These are phyloP conservation scores for Pterostichus madidus DNA, from an alignment of 2,888 invertebrate species.

Conservation along the genomic window DNA sequence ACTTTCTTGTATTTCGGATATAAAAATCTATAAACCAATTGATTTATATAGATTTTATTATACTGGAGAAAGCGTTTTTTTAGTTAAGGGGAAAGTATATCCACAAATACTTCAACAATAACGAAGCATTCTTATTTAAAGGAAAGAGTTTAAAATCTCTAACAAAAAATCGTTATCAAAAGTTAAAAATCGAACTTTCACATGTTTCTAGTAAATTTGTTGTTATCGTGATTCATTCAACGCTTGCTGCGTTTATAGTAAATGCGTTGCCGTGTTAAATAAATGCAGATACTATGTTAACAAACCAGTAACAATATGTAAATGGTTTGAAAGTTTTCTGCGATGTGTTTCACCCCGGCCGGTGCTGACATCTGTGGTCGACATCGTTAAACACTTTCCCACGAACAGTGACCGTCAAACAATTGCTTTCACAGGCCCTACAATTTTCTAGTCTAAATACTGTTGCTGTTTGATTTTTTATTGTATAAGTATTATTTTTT, in stretches of 20 bases:
- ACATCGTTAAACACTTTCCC: neutral
- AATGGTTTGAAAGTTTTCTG: slow-evolving; percentile 61
- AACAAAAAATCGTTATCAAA: slow-evolving; percentile 43
- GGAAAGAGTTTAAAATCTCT: slow-evolving; percentile 11
- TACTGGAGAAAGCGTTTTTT: slow-evolving; percentile 16
- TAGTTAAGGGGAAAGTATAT: slow-evolving; percentile 6
- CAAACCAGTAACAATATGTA: slow-evolving; percentile 51
- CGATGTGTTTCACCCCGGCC: neutral
- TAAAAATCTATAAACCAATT: slow-evolving; percentile 30
- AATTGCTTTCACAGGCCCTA: neutral
- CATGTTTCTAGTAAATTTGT: slow-evolving; percentile 26
- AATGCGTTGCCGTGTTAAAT: slow-evolving; percentile 25
- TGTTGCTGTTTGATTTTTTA: neutral
- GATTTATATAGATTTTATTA: slow-evolving; percentile 24
- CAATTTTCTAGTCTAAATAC: neutral
- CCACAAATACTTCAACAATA: slow-evolving; percentile 8
- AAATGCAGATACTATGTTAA: slow-evolving; percentile 9
- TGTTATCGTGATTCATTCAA: slow-evolving; percentile 22
- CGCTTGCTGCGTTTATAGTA: slow-evolving; percentile 14
- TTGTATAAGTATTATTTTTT: neutral
- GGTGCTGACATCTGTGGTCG: slow-evolving; percentile 53
- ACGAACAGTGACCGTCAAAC: slow-evolving; percentile 48
- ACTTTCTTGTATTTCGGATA: slow-evolving; percentile 1
- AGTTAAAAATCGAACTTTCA: slow-evolving; percentile 41
- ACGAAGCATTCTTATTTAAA: neutral